These are phyloP conservation scores for Sarcoramphus papa DNA, from an alignment of 2,797 vertebrate genomes.

Conservation along the genomic window DNA sequence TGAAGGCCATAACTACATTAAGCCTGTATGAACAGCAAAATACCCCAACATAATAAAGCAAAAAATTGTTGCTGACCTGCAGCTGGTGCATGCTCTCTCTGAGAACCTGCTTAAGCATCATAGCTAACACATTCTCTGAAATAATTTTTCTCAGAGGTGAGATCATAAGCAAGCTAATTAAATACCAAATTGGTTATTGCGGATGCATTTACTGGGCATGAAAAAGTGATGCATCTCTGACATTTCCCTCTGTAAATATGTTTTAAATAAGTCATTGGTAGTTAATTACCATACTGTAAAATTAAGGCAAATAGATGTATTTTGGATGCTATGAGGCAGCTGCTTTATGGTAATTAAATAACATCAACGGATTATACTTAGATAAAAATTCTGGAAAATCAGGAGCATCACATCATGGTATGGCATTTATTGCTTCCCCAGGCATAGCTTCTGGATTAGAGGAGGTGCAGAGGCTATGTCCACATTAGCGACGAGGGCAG, in stretches of 20 bases:
- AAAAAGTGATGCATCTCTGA: background rate
- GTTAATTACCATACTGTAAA: slow-evolving; percentile 21
- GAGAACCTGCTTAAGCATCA: background rate
- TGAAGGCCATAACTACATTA: background rate
- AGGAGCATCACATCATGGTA: background rate
- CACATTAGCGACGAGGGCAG: rapidly evolving
- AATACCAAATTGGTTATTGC: slow-evolving; percentile 14
- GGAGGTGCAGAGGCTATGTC: background rate
- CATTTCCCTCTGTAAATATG: slow-evolving; percentile 23
- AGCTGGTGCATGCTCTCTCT: background rate
- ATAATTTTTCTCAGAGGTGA: slow-evolving; percentile 36
- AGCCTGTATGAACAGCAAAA: background rate
- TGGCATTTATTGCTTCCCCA: background rate
- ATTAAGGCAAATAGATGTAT: slow-evolving; percentile 19
- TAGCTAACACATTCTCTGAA: background rate
- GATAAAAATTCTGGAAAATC: background rate
- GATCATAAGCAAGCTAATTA: slow-evolving; percentile 34
- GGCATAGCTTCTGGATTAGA: background rate
- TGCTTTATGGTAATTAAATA: slow-evolving; percentile 22
- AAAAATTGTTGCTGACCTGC: slow-evolving; percentile 7
- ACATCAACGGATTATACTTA: background rate
- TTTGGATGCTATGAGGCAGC: background rate
- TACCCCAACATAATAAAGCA: background rate
- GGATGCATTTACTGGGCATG: background rate
- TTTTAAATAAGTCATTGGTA: background rate